Base-by-base conservation (phyloP, 2,888 invertebrate genomes). In the Caenorhabditis angaria region DNA sequence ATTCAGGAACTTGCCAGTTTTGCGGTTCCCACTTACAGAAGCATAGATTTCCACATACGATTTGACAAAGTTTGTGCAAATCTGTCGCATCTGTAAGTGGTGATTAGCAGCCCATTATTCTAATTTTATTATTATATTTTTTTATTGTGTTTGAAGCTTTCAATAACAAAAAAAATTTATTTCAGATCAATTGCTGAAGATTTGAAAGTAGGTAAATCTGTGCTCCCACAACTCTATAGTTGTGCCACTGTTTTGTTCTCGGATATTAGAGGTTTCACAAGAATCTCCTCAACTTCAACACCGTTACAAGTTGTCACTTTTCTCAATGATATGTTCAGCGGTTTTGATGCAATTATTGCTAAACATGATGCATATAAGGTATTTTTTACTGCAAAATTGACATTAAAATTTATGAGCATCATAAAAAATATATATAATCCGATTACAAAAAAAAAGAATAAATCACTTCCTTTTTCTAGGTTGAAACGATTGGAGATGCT, bases 311-410 rank as follows among this genome's bases (percentile, higher is more conserved):
- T 86, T 50, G 86, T 86, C 41, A 86, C 82, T n/a, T 86, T 86
- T 71, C 68, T 86, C 18, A 86, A 86, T 68, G 86, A 86, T 60
- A 78, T 86, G 81, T 86, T 86, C 73, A 83, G 83, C 51, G 86
- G 86, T 3, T 86, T 86, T 63, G 86, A 86, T 67, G 83, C 84
- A 0, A 87, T 86, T 56, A 86, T 86, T 63, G 80, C 86, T 22
- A 87, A 84, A 61, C 86, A 86, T 56, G 86, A 86, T 64, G 86
- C 86, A 1, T 86, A 86, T 70, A 86, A 86, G 75, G 86, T 56
- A 35, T 81, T 48, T 70, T 41, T 2, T 3, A 6, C 14, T 3
- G 41, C 8, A n/a, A n/a, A n/a, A n/a, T n/a, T n/a, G n/a, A n/a
- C n/a, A n/a, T n/a, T n/a, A n/a, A n/a, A n/a, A 59, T 20, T 1